These are phyloP conservation scores for Carassius auratus DNA, from an alignment of 2,113 vertebrate species.

Conservation along the genomic window DNA sequence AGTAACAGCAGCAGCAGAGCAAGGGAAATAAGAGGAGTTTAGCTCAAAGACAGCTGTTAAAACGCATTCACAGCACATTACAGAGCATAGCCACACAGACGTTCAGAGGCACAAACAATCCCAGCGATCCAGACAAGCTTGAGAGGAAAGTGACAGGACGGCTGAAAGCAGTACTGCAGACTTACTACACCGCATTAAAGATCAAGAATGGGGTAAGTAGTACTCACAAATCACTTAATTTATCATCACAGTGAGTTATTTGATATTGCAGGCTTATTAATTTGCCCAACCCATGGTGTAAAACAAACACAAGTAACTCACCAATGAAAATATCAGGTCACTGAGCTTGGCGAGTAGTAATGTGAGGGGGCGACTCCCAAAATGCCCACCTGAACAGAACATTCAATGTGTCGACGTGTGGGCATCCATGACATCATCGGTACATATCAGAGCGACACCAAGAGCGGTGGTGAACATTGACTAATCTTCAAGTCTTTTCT, in stretches of 20 bases:
- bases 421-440: conserved; percentile 26
- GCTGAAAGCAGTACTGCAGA: conserved; percentile 7
- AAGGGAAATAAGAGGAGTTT: conserved; percentile 27
- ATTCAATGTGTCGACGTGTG: conserved; percentile 6
- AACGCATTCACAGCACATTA: conserved; percentile 47
- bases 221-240: conserved; percentile 32
- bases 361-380: neutral
- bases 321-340: neutral
- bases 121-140: neutral
- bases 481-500: neutral
- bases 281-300: neutral
- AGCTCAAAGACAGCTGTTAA: conserved; percentile 32
- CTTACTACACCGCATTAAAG: neutral
- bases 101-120: conserved; percentile 25
- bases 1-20: conserved; percentile 12
- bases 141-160: neutral
- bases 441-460: neutral
- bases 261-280: conserved; percentile 52
- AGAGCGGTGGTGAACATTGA: neutral
- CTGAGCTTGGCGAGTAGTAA: neutral
- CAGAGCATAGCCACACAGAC: conserved; percentile 27
- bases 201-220: neutral
- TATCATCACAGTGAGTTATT: conserved; percentile 51
- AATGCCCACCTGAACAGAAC: neutral
- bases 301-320: conserved; percentile 17